A percentile compares a stretch with the other conserved stretches of the same genome.
These are phyloP conservation scores for Grantiella picta DNA, from an alignment of 2,113 vertebrate species.

Conservation along the genomic window DNA sequence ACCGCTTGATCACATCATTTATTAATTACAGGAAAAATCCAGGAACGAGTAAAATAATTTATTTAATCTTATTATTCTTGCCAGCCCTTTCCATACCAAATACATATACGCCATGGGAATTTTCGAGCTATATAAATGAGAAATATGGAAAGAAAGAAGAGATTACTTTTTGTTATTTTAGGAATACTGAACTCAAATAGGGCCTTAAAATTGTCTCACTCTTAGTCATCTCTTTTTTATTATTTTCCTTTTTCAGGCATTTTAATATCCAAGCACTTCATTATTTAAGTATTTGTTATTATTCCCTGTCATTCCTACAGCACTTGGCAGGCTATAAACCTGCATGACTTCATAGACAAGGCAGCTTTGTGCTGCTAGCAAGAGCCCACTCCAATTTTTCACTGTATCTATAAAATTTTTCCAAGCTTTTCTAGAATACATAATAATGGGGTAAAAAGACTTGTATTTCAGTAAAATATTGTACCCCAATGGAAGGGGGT, in stretches of 20 bases:
- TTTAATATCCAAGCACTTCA: not conserved
- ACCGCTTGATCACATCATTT: not conserved
- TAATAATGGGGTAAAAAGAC: not conserved
- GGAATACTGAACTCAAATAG: not conserved
- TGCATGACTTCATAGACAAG: not conserved
- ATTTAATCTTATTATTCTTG: not conserved
- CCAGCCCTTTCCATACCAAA: not conserved
- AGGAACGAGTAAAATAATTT: not conserved
- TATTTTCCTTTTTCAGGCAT: not conserved
- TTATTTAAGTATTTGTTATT: slow-evolving; percentile 13
- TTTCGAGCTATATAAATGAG: not conserved
- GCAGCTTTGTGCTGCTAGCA: not conserved
- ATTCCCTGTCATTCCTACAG: not conserved
- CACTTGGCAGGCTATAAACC: not conserved
- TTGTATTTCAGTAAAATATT: not conserved
- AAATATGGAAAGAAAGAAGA: not conserved
- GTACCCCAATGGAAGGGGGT: not conserved
- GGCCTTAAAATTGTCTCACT: not conserved
- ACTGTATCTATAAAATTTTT: not conserved
- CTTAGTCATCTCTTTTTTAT: not conserved
- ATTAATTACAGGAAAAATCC: not conserved
- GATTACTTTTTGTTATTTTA: not conserved
- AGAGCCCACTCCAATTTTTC: not conserved
- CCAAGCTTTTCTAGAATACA: not conserved
- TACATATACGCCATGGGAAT: not conserved